Percentiles rank a stretch among this genome's conserved stretches.
These are phyloP conservation scores for Actenoides hombroni DNA, from an alignment of 2,113 vertebrate genomes.

Conservation along the genomic window DNA sequence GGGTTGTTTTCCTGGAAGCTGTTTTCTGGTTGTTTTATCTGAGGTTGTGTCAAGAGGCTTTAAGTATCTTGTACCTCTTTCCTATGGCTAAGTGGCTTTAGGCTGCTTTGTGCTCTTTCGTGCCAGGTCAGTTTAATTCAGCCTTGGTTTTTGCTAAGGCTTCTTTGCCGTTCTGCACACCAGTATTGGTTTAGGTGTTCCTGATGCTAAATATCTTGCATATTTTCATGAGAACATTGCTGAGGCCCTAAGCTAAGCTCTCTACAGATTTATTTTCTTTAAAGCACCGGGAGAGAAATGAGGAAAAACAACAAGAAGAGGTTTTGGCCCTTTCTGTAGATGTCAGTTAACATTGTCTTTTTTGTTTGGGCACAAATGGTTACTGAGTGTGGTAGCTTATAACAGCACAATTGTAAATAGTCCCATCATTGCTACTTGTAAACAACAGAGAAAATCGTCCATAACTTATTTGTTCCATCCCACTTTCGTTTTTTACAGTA, in stretches of 20 bases:
- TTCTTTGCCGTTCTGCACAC: neutral
- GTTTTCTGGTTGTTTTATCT: neutral
- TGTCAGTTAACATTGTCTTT: neutral
- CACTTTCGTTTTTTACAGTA: neutral
- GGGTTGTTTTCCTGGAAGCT: neutral
- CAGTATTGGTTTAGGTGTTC: neutral
- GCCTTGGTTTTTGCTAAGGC: neutral
- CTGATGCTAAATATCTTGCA: neutral
- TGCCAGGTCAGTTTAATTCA: neutral
- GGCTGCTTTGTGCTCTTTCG: neutral
- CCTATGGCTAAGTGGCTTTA: neutral
- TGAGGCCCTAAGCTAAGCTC: neutral
- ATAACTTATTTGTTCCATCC: neutral
- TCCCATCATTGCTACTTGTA: neutral
- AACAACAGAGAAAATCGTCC: neutral
- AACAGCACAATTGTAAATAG: neutral
- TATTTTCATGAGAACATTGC: neutral
- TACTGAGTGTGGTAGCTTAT: neutral
- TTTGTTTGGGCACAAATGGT: neutral
- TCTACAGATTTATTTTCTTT: neutral
- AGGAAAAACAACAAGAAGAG: neutral
- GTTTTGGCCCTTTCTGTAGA: neutral
- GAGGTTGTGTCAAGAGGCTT: neutral
- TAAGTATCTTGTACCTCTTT: neutral
- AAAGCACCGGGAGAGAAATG: neutral